phyloP scores from a whole-genome alignment of 2,797 vertebrate genomes.

The Molothrus ater region DNA sequence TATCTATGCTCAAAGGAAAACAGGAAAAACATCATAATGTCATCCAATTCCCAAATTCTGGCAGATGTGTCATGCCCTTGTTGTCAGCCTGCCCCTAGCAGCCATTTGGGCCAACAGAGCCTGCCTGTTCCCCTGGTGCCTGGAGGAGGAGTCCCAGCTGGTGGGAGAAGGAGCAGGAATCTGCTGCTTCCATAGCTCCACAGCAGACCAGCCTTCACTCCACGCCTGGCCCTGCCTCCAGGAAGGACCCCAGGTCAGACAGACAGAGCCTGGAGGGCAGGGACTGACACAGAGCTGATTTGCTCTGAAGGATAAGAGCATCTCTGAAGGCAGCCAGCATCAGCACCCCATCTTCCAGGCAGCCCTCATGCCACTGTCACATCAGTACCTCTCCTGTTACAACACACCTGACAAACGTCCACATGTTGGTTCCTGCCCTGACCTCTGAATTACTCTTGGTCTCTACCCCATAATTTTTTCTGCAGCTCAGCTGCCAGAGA shows the following conservation, averaged over 20 bases:
- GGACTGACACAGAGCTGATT: background rate
- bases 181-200: background rate
- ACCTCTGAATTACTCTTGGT: background rate
- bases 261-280: background rate
- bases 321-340: background rate
- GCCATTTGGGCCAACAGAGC: background rate
- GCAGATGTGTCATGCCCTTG: background rate
- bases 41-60: background rate
- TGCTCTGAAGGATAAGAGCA: background rate
- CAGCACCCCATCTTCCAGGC: background rate
- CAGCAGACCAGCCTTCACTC: background rate
- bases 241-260: background rate
- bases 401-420: accelerated
- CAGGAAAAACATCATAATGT: background rate
- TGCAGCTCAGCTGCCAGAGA: background rate
- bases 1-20: background rate
- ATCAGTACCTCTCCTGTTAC: accelerated
- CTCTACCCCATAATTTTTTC: background rate
- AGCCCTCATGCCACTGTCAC: background rate
- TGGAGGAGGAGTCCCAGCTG: background rate
- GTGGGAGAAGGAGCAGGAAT: background rate
- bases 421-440: background rate
- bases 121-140: background rate
- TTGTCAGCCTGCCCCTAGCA: background rate
- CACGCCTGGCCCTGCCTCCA: accelerated